A percentile compares a stretch with the other conserved stretches of the same genome.
Evolutionary conservation across 2,113 vertebrate species (phyloP).

Genomic region (Ammodytes marinus): DNA sequence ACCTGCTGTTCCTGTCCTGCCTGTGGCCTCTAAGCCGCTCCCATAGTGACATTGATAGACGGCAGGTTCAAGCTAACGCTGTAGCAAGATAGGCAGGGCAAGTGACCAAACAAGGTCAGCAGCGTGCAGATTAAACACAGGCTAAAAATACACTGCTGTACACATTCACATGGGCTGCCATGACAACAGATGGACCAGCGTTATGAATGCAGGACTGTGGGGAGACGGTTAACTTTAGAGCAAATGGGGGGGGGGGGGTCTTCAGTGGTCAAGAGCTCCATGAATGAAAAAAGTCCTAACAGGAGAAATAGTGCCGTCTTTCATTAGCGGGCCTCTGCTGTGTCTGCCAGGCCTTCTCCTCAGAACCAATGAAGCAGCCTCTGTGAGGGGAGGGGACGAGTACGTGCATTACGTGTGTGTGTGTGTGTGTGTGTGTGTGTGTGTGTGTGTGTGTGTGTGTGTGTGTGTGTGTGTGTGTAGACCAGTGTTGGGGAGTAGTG

Average conservation of each 20-base stretch:
- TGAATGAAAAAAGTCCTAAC: conserved; percentile 70
- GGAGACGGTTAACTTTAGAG: conserved; percentile 49
- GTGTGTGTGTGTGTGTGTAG: conserved; percentile 7
- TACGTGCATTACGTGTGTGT: background rate
- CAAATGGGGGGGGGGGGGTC: conserved; percentile 14
- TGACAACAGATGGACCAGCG: conserved; percentile 80
- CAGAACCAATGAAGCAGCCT: conserved; percentile 54
- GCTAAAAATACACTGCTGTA: conserved; percentile 81
- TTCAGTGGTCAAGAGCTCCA: conserved; percentile 69
- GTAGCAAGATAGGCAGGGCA: conserved; percentile 49
- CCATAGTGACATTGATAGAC: conserved; percentile 53
- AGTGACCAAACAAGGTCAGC: conserved; percentile 81
- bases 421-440: conserved; percentile 14
- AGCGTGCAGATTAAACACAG: conserved; percentile 77
- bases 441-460: background rate
- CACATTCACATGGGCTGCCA: conserved; percentile 72
- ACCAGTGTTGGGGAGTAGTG: background rate
- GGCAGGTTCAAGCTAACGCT: conserved; percentile 62
- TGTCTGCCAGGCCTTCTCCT: conserved; percentile 40
- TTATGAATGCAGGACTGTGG: conserved; percentile 65
- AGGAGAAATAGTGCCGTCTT: conserved; percentile 68
- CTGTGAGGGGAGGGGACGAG: conserved; percentile 33
- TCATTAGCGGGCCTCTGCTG: conserved; percentile 65
- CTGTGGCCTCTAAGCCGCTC: conserved; percentile 60
- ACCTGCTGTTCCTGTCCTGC: conserved; percentile 47